Base-by-base conservation (phyloP, 2,888 invertebrate species). In the Thymelicus sylvestris region DNA sequence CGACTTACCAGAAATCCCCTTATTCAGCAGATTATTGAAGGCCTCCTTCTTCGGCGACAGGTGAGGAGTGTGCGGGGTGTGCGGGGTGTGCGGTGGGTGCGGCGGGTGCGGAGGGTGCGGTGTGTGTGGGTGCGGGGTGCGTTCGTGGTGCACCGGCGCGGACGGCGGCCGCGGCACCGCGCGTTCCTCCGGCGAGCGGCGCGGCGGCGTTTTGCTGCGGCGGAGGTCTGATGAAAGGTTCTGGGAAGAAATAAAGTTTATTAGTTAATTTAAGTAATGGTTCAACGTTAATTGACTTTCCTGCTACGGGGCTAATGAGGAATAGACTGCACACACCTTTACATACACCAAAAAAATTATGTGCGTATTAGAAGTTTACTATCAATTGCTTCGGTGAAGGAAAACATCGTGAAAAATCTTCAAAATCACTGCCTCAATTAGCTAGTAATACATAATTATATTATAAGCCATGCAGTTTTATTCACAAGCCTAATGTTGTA, bases 41-140 rank as follows among this genome's bases (percentile, higher is more conserved):
- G 95, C 95, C 82, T 96, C 96, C 85, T 95, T 95, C 80, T 96
- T 96, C 64, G 95, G 92, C 7, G 95, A 95, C 44, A 95, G 93
- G 72, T 95, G 95, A 0, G 86, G 95, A 76, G 87, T 94, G 82
- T 89, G 94, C 15, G 86, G 89, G 62, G 57, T 57, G 31, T 57
- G 57, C 6, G 66, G 66, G 3, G 68, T 62, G 72, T 95, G 94
- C 0, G 86, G 95, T 75, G 87, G 94, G 10, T 48, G 67, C 7
- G 60, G 61, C 7, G 87, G 94, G 10, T 48, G 67, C 7, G 60
- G 61, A 7, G 92, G 86, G 67, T 44, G 44, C 8, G 44, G 44
- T 7, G 44, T 44, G 12, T 44, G 44, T 4, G 44, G 12, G 44
- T 75, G 77, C 1, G 76, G 70, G 4, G 81, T 79, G 61, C 91